A percentile compares a stretch with the other conserved stretches of the same genome.
phyloP scores from a whole-genome alignment of 2,888 invertebrate species.

The Microctonus hyperodae region DNA sequence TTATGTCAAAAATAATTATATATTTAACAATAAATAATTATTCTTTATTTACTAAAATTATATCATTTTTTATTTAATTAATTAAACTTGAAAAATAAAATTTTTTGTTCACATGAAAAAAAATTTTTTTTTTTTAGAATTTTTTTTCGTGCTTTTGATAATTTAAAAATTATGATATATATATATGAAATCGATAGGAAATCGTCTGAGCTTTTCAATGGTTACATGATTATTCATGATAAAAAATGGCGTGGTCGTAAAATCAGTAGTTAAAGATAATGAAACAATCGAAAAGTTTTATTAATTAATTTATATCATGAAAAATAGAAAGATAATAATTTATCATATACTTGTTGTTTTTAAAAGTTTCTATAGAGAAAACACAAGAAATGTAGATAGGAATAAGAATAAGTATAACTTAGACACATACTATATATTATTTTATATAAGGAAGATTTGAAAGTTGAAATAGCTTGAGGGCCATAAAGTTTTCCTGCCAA shows the following conservation, averaged over 20 bases:
- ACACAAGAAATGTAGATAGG: background rate
- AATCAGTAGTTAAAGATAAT: no score
- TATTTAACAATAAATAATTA: background rate
- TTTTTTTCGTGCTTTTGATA: no score
- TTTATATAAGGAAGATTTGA: constrained; percentile 1
- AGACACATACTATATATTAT: constrained; percentile 31
- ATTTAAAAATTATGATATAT: no score
- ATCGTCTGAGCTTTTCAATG: no score
- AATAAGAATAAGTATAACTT: background rate
- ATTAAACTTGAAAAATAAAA: no score
- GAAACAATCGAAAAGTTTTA: no score
- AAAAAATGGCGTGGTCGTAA: no score
- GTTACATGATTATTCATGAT: no score
- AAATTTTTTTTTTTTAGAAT: no score
- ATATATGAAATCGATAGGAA: background rate
- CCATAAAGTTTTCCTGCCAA: constrained; percentile 4
- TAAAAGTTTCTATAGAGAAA: background rate
- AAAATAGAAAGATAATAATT: background rate
- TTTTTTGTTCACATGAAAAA: background rate
- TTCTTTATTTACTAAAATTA: background rate
- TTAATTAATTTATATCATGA: background rate
- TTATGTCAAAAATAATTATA: background rate
- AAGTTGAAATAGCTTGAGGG: constrained; percentile 3
- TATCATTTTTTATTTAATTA: no score
- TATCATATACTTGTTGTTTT: background rate